These are phyloP conservation scores for Gymnothorax javanicus DNA, from an alignment of 2,797 vertebrate species.

Conservation along the genomic window DNA sequence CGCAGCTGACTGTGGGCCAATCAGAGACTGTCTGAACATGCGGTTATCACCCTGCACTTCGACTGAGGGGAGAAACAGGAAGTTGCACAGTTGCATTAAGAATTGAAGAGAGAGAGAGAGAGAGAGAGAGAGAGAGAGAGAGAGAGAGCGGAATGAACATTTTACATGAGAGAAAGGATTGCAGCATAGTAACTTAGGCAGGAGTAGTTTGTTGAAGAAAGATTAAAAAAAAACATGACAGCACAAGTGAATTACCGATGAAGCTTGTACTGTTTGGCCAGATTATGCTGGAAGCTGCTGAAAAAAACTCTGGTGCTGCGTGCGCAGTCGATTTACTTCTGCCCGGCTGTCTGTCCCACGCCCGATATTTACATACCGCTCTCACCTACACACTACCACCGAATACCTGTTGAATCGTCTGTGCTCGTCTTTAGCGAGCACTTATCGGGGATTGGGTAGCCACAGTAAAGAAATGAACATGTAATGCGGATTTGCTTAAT, in stretches of 20 bases:
- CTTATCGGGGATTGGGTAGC: background rate
- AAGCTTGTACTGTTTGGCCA: background rate
- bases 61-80: background rate
- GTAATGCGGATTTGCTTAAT: background rate
- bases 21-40: background rate
- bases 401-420: background rate
- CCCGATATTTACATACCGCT: background rate
- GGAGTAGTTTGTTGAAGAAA: background rate
- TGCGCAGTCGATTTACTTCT: background rate
- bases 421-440: background rate
- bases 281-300: background rate
- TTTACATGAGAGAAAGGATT: background rate
- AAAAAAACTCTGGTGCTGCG: background rate
- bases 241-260: background rate
- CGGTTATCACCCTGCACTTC: background rate
- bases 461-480: background rate
- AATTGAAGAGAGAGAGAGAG: background rate
- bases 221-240: background rate
- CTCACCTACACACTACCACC: background rate
- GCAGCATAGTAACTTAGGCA: background rate
- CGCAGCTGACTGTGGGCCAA: background rate
- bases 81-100: background rate
- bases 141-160: background rate
- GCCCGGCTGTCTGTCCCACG: background rate
- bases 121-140: background rate